A percentile compares a stretch with the other conserved stretches of the same genome.
These are phyloP conservation scores for Zosterops borbonicus DNA, from an alignment of 2,113 vertebrate genomes.

Conservation along the genomic window DNA sequence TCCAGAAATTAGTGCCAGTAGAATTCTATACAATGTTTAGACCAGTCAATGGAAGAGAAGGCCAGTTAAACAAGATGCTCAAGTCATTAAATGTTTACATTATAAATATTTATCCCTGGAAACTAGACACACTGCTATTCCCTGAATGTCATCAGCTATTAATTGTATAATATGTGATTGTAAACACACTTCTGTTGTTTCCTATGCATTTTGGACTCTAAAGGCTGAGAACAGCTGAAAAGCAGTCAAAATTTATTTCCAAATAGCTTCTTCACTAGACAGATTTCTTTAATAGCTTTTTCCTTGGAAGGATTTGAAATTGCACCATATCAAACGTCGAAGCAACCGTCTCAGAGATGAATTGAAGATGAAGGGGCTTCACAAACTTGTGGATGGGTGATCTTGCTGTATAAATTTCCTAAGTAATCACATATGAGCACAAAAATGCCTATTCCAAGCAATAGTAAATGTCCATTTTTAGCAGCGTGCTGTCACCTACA, in stretches of 20 bases:
- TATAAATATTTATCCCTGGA: constrained; percentile 31
- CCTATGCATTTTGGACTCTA: background rate
- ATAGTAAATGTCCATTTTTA: background rate
- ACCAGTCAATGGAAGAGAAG: background rate
- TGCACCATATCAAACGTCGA: background rate
- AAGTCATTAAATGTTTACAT: constrained; percentile 7
- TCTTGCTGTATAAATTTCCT: background rate
- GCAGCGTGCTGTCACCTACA: background rate
- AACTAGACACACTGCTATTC: background rate
- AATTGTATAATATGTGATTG: background rate
- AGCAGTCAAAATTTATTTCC: constrained; percentile 43
- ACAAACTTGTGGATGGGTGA: background rate
- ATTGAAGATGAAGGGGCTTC: background rate
- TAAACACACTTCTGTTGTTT: constrained; percentile 12
- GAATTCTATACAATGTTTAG: background rate
- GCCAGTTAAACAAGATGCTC: constrained; percentile 10
- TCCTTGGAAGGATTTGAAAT: constrained; percentile 26
- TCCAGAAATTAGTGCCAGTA: background rate
- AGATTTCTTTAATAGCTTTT: constrained; percentile 17
- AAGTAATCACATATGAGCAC: background rate
- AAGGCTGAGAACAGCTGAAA: constrained; percentile 12
- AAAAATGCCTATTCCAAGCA: background rate
- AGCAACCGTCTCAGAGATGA: background rate
- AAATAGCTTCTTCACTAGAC: background rate
- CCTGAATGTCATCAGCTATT: constrained; percentile 32